phyloP scores from a whole-genome alignment of 1,140 invertebrate genomes.

The Drosophila athabasca region DNA sequence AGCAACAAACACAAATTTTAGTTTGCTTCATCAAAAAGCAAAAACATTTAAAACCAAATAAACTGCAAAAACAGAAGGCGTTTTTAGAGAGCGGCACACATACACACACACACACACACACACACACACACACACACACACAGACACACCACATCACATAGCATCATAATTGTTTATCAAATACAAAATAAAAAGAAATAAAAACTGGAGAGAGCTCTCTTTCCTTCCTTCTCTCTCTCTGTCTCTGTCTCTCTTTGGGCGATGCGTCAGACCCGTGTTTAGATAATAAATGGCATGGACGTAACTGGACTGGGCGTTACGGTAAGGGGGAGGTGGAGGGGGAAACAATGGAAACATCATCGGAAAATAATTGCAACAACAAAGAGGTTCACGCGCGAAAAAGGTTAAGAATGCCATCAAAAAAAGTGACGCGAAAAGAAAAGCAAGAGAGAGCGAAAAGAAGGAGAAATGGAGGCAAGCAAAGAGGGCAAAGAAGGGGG shows the following conservation, averaged over 20 bases:
- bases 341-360: conserved; percentile 19
- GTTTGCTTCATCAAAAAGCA: conserved; percentile 35
- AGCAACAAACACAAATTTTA: conserved; percentile 23
- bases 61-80: conserved; percentile 56
- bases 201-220: conserved; percentile 32
- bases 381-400: background rate
- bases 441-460: too few species aligned
- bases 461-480: too few species aligned
- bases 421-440: background rate
- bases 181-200: conserved; percentile 8
- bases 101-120: too few species aligned
- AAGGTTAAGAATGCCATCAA: background rate
- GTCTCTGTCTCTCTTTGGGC: conserved; percentile 17
- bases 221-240: background rate
- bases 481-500: too few species aligned
- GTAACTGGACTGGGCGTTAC: too few species aligned
- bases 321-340: background rate
- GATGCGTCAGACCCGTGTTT: conserved; percentile 42
- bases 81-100: conserved; percentile 45
- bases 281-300: conserved; percentile 43
- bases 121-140: too few species aligned
- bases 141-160: background rate
- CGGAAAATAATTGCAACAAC: conserved; percentile 2
- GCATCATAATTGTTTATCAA: conserved; percentile 62
- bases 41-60: conserved; percentile 61